These are phyloP conservation scores for Pteropus alecto DNA, from an alignment of 2,113 vertebrate genomes.

Conservation along the genomic window DNA sequence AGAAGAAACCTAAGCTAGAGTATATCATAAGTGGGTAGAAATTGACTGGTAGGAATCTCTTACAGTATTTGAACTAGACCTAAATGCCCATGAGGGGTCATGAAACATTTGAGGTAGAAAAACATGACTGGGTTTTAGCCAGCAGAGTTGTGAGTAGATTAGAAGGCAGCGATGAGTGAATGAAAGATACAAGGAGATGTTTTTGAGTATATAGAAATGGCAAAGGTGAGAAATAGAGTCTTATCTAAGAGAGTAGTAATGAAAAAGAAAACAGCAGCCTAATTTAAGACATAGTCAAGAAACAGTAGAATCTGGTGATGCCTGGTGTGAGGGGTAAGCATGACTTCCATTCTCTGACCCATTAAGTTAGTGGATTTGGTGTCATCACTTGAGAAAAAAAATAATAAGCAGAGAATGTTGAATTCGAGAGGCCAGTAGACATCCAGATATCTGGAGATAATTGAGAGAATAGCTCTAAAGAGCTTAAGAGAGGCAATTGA, in stretches of 20 bases:
- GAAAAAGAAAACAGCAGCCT: neutral
- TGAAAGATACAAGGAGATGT: neutral
- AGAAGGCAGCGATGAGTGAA: neutral
- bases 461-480: neutral
- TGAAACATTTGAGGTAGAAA: neutral
- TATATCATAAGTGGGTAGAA: neutral
- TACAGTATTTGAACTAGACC: neutral
- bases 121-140: neutral
- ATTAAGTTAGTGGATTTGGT: neutral
- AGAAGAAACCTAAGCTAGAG: neutral
- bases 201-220: neutral
- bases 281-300: neutral
- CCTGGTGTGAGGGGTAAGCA: neutral
- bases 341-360: neutral
- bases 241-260: neutral
- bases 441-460: neutral
- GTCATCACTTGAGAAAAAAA: neutral
- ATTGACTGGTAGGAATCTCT: neutral
- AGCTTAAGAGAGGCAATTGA: neutral
- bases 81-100: neutral
- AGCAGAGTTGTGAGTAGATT: neutral
- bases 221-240: neutral
- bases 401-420: neutral
- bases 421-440: neutral
- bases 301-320: neutral